Conservation (phyloP, 2,888 invertebrate species). For the Drosophila fulvimacula region DNA sequence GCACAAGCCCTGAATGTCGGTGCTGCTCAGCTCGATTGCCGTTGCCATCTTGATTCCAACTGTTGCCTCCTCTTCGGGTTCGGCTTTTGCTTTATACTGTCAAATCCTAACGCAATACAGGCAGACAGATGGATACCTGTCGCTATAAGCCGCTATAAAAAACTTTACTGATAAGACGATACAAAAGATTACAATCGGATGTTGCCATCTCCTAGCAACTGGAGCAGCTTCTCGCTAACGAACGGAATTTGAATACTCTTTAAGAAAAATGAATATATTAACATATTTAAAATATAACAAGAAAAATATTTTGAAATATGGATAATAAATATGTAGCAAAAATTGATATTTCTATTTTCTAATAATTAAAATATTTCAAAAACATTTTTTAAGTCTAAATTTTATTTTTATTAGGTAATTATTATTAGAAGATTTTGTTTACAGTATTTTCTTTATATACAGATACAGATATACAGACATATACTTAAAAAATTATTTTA, state of each 20-base stretch:
- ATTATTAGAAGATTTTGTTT: no score
- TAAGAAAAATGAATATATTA: background rate
- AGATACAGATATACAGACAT: no score
- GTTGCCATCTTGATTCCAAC: conserved; percentile 62
- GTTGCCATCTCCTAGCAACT: background rate
- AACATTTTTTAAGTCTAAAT: no score
- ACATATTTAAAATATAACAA: no score
- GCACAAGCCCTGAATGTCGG: conserved; percentile 70
- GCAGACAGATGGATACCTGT: background rate
- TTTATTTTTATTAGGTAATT: no score
- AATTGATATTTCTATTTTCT: no score
- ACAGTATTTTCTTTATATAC: no score
- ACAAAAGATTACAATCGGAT: conserved; percentile 7
- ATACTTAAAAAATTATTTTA: no score
- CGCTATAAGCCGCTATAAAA: conserved; percentile 19
- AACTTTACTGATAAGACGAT: conserved; percentile 18
- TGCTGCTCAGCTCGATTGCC: conserved; percentile 55
- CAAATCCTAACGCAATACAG: background rate
- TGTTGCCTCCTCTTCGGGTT: conserved; percentile 23
- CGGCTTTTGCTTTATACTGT: conserved; percentile 43
- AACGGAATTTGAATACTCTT: conserved; percentile 9
- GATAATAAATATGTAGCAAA: no score
- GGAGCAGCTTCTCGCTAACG: background rate
- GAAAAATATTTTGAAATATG: no score
- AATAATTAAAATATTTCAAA: no score